A percentile compares a stretch with the other conserved stretches of the same genome.
Conservation (phyloP, 1,140 invertebrate genomes). For the Aphaenogaster rudis region DNA sequence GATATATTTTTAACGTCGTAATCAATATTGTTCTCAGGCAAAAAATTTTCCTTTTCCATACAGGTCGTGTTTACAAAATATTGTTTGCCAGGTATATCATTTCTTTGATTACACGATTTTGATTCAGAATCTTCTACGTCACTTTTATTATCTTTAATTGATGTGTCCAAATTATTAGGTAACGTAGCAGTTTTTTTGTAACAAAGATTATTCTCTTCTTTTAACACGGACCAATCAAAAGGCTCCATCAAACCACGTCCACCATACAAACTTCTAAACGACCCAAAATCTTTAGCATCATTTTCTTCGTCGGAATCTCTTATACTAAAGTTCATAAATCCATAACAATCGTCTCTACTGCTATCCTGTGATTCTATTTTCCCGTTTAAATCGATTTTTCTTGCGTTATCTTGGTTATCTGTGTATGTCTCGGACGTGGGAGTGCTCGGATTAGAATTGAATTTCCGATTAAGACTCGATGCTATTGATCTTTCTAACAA, state of each 20-base stretch:
- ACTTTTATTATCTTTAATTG: background rate
- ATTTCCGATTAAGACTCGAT: too few species aligned
- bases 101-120: background rate
- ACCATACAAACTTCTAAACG: slow-evolving; percentile 45
- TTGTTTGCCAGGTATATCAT: background rate
- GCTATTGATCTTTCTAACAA: background rate
- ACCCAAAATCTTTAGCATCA: background rate
- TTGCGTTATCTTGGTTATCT: background rate
- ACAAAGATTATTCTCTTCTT: background rate
- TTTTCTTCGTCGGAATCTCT: slow-evolving; percentile 28
- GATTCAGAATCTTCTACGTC: background rate
- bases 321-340: background rate
- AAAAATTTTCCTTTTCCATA: background rate
- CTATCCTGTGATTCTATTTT: background rate
- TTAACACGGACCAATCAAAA: slow-evolving; percentile 69
- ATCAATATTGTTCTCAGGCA: background rate
- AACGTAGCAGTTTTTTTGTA: background rate
- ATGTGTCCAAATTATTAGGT: background rate
- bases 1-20: background rate
- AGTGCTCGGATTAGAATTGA: background rate
- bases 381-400: background rate
- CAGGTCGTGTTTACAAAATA: slow-evolving; percentile 35
- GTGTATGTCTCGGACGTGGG: background rate
- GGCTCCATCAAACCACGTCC: slow-evolving; percentile 34
- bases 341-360: background rate